Percentiles rank a stretch among this genome's conserved stretches.
Evolutionary conservation across 2,888 invertebrate species (phyloP).

Genomic region (Dascillus cervinus): DNA sequence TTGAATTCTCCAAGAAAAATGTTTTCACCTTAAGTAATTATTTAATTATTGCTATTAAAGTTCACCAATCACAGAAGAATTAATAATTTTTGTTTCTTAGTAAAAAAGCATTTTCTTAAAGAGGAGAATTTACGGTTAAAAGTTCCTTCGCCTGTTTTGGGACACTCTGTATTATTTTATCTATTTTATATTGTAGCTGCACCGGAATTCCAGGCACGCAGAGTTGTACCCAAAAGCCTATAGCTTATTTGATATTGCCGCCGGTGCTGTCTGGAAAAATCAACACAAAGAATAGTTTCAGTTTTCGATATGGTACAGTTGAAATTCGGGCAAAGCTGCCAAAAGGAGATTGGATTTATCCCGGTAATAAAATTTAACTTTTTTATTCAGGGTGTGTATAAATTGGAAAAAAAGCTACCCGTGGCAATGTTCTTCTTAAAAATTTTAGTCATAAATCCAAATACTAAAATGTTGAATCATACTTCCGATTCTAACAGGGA

Average conservation of each 20-base stretch:
- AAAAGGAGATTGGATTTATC: conserved; percentile 70
- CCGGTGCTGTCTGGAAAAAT: conserved; percentile 60
- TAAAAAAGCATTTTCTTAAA: too few species aligned
- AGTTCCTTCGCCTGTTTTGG: too few species aligned
- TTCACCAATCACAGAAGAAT: too few species aligned
- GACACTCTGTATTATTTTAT: too few species aligned
- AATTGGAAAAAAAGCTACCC: not conserved
- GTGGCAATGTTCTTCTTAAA: not conserved
- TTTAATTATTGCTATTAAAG: too few species aligned
- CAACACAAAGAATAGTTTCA: conserved; percentile 53
- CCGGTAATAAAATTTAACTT: conserved; percentile 56
- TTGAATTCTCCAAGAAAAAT: too few species aligned
- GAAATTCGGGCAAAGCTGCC: conserved; percentile 65
- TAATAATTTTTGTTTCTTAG: too few species aligned
- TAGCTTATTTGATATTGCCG: conserved; percentile 54
- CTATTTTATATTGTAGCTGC: conserved; percentile 36
- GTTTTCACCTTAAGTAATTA: too few species aligned
- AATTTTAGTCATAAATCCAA: too few species aligned
- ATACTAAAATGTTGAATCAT: too few species aligned
- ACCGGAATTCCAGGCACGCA: conserved; percentile 32
- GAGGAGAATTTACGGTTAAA: too few species aligned
- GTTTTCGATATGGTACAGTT: conserved; percentile 62
- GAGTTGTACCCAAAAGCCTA: conserved; percentile 44
- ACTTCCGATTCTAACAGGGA: too few species aligned
- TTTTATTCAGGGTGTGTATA: not conserved